These are phyloP conservation scores for Adelosebastes latens DNA, from an alignment of 2,797 vertebrate species.

Conservation along the genomic window DNA sequence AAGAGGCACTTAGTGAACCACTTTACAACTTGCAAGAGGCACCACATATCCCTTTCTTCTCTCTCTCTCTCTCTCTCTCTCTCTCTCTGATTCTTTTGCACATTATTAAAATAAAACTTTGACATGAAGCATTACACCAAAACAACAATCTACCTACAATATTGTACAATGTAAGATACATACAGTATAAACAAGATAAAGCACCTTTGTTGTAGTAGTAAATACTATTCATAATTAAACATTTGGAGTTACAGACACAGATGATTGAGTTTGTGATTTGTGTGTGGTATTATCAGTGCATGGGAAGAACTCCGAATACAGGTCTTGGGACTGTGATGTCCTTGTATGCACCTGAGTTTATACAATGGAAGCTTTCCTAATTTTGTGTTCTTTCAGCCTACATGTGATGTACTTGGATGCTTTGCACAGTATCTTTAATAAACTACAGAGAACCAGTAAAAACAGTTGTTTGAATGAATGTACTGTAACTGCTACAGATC, in stretches of 20 bases:
- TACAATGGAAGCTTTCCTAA: conserved; percentile 79
- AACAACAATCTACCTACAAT: conserved; percentile 91
- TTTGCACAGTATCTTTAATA: conserved; percentile 81
- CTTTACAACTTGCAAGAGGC: conserved; percentile 85
- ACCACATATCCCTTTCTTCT: conserved; percentile 84
- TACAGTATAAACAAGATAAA: conserved; percentile 91
- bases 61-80: conserved; percentile 84
- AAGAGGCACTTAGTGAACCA: conserved; percentile 90
- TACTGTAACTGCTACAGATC: conserved; percentile 82
- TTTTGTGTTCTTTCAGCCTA: conserved; percentile 72
- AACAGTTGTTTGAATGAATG: conserved; percentile 70
- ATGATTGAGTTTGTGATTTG: conserved; percentile 85
- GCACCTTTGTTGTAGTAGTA: conserved; percentile 87
- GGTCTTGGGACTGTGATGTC: conserved; percentile 84
- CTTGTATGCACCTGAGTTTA: conserved; percentile 90
- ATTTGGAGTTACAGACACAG: conserved; percentile 87
- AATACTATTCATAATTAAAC: conserved; percentile 86
- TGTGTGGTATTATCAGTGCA: conserved; percentile 91
- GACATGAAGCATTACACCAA: conserved; percentile 92
- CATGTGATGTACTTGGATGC: conserved; percentile 73
- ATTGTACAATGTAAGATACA: conserved; percentile 90
- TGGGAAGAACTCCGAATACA: conserved; percentile 87
- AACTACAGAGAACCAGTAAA: conserved; percentile 83
- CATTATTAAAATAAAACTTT: conserved; percentile 97
- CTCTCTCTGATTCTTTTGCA: conserved; percentile 88